Base-by-base conservation (phyloP, 2,113 vertebrate species). In the Notothenia rossii region DNA sequence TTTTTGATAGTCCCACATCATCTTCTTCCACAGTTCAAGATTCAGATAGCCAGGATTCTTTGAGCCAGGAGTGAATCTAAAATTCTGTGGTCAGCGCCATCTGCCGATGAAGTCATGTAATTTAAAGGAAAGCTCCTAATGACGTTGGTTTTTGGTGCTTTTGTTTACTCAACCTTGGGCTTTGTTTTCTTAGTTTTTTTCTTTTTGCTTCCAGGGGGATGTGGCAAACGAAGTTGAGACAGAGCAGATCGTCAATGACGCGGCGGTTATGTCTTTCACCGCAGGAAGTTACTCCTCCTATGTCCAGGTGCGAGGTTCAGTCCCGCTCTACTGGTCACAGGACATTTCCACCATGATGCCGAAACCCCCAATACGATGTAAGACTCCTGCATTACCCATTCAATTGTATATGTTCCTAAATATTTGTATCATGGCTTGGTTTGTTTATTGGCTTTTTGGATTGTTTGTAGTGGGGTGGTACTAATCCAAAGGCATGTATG, bases 301-400 rank as follows among this genome's bases (percentile, higher is more conserved):
- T 0, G 96, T 99, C 51, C 98, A 99, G 91, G 97, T 99, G 55
- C 95, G 98, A 92, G 98, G 98, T 62, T 99, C 98, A 1, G 98
- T 99, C 56, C 98, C 98, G 11, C 95, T 99, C 2, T 97, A 98
- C 91, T 99, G 98, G 98, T 99, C 98, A 81, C 98, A 99, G 86
- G 98, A 99, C 93, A 99, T 99, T 94, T 99, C 98, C 72, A 99
- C 98, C 69, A 99, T 99, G 98, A 99, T 99, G 97, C 98, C 98
- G 18, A 99, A 99, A 69, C 98, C 98, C 17, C 98, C 97, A 0
- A 99, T 99, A 90, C 96, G 98, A 82, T 59, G 98, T 99, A 92
- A 94, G 95, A 72, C 7, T 10, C 10, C 20, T 54, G 5, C 12
- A 62, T 67, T 5, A 10, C 22, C 1, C 11, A 1, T 33, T 36